Evolutionary conservation across 2,888 invertebrate genomes (phyloP).

Genomic region (Lepas anatifera): DNA sequence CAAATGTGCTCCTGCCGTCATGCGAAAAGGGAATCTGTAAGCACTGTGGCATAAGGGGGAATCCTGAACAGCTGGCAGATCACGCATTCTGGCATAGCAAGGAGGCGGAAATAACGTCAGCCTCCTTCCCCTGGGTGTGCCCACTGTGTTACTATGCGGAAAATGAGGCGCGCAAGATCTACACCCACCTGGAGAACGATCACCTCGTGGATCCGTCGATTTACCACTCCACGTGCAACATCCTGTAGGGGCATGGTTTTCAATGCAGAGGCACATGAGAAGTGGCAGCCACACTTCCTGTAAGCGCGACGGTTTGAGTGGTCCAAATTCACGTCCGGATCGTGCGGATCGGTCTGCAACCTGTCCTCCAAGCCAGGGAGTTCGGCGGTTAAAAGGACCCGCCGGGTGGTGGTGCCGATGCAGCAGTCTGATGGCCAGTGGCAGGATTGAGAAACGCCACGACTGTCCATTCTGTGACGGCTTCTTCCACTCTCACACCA

Average conservation of each 20-base stretch:
- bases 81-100: background rate
- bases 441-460: background rate
- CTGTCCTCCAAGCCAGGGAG: too few relatives aligned
- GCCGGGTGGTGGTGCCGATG: background rate
- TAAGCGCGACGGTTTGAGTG: too few relatives aligned
- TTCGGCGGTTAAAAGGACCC: background rate
- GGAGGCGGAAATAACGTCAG: too few relatives aligned
- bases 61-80: background rate
- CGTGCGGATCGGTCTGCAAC: too few relatives aligned
- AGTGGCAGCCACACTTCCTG: background rate
- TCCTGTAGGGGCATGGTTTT: background rate
- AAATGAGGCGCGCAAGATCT: background rate
- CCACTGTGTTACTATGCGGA: background rate
- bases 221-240: background rate
- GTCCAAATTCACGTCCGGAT: too few relatives aligned
- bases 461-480: slow-evolving; percentile 1
- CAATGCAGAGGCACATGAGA: background rate
- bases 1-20: too few relatives aligned
- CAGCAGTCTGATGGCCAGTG: background rate
- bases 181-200: background rate
- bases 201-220: background rate
- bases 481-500: background rate
- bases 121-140: background rate
- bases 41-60: background rate
- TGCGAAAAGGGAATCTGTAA: too few relatives aligned